Evolutionary conservation across 2,888 invertebrate species (phyloP).

Genomic region (Platycheirus albimanus): DNA sequence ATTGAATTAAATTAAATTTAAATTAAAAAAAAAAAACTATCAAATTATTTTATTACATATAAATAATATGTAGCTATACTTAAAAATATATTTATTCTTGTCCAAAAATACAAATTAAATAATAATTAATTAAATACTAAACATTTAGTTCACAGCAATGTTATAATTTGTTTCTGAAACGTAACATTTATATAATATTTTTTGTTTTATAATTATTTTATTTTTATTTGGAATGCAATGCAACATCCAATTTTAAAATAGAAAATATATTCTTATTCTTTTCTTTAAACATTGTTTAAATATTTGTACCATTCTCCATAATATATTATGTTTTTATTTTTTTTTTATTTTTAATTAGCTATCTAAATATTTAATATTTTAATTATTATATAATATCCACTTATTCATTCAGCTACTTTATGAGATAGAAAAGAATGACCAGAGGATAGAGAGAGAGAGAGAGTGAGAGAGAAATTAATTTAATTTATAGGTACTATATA

Average conservation of each 20-base stretch:
- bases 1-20: conserved; percentile 66
- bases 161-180: conserved; percentile 73
- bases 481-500: conserved; percentile 24
- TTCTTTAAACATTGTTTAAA: conserved; percentile 67
- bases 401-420: conserved; percentile 49
- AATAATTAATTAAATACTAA: conserved; percentile 62
- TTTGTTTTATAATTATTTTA: conserved; percentile 24
- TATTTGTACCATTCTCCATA: conserved; percentile 71
- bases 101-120: conserved; percentile 39
- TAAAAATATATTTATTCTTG: conserved; percentile 52
- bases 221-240: conserved; percentile 69
- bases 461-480: conserved; percentile 40
- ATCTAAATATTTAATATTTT: conserved; percentile 52
- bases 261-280: conserved; percentile 59
- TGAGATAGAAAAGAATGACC: conserved; percentile 45
- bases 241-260: conserved; percentile 72
- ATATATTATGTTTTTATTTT: conserved; percentile 37
- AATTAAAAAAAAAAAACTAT: conserved; percentile 38
- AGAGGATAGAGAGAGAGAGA: conserved; percentile 26
- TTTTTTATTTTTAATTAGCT: conserved; percentile 54
- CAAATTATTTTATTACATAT: conserved; percentile 36
- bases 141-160: conserved; percentile 74
- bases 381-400: conserved; percentile 41
- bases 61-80: conserved; percentile 53
- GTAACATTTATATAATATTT: conserved; percentile 65